Conservation (phyloP, 2,797 vertebrate genomes). For the Catostomus latipinnis region DNA sequence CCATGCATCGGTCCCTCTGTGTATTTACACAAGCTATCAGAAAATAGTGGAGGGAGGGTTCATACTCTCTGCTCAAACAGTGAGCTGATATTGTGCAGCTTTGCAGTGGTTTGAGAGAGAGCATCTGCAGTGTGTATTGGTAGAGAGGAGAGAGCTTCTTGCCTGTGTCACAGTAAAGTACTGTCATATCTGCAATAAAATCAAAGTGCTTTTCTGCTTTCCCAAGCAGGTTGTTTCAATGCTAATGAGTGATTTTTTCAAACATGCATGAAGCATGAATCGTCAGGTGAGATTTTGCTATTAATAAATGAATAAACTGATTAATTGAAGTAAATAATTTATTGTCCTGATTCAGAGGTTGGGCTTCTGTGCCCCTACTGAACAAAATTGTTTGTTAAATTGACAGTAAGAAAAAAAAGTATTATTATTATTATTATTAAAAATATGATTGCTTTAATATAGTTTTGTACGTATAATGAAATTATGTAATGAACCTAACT, state of each 20-base stretch:
- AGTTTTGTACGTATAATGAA: too few species aligned
- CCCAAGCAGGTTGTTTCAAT: neutral
- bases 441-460: too few species aligned
- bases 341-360: too few species aligned
- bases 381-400: too few species aligned
- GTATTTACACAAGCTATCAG: slow-evolving; percentile 51
- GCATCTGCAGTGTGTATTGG: slow-evolving; percentile 9
- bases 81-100: slow-evolving; percentile 16
- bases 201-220: neutral
- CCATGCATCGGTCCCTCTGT: slow-evolving; percentile 10
- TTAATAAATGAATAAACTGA: neutral
- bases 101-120: slow-evolving; percentile 27
- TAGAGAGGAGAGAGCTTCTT: neutral
- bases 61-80: slow-evolving; percentile 49
- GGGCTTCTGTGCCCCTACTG: too few species aligned
- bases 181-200: neutral
- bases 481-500: too few species aligned
- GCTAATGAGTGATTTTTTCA: neutral
- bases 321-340: neutral
- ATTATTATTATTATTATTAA: too few species aligned
- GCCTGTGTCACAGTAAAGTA: slow-evolving; percentile 1
- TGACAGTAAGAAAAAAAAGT: too few species aligned
- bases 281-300: neutral
- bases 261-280: neutral
- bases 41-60: slow-evolving; percentile 23